Base-by-base conservation (phyloP, 1,140 invertebrate genomes). In the Periplaneta americana region DNA sequence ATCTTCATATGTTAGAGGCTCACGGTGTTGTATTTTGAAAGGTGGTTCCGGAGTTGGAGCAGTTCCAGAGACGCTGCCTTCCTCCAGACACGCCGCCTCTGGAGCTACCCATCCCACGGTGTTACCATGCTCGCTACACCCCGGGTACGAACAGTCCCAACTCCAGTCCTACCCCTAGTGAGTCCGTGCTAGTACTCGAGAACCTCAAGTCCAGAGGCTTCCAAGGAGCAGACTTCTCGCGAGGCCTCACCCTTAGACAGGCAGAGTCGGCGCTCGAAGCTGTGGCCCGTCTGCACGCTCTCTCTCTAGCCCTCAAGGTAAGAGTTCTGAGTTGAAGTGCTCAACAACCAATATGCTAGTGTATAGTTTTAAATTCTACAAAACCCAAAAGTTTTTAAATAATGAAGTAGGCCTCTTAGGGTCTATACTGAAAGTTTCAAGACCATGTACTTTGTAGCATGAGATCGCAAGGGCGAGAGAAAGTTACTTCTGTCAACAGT, bases 271-370 rank as follows among this genome's bases (percentile, higher is more conserved):
- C 95, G 0, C 87, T 96, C 2, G 90, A 90, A 74, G 92, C 94
- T 1, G 92, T 95, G 11, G 94, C 94, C 0, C 87, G 90, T 80
- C 87, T 96, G 1, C 95, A 96, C 86, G 93, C 93, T 0, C 87
- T 94, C 0, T 94, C 93, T 0, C 86, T 95, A 1, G 90, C 91
- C 0, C 87, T 94, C 66, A 93, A 93, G 78, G 89, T 94, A 4
- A 32, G n/a, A n/a, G n/a, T n/a, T n/a, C n/a, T n/a, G n/a, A n/a
- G n/a, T n/a, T n/a, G n/a, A n/a, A n/a, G n/a, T n/a, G n/a, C n/a
- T n/a, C n/a, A n/a, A n/a, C n/a, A n/a, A n/a, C n/a, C n/a, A n/a
- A n/a, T n/a, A n/a, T n/a, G n/a, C n/a, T n/a, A n/a, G n/a, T n/a
- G n/a, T n/a, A n/a, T n/a, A n/a, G n/a, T n/a, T n/a, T n/a, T n/a